Evolutionary conservation across 2,797 vertebrate genomes (phyloP).

Genomic region (Sarcophilus harrisii): DNA sequence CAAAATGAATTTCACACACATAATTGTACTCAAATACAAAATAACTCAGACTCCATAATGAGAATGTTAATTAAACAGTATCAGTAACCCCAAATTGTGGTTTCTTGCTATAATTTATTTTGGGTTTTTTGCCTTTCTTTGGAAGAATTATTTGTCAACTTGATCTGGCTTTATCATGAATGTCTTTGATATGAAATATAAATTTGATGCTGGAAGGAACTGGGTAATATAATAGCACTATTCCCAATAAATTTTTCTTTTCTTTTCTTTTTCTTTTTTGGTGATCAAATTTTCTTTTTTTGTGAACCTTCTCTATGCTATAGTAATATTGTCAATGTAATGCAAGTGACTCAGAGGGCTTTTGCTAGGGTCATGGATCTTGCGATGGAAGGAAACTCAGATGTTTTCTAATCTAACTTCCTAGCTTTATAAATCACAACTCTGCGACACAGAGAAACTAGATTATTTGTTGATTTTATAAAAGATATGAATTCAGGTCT

Average conservation of each 20-base stretch:
- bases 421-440: not conserved
- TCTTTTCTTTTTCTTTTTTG: not conserved
- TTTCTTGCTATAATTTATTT: constrained; percentile 17
- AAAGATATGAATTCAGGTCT: not conserved
- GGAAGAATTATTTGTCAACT: constrained; percentile 47
- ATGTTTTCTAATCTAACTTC: not conserved
- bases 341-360: not conserved
- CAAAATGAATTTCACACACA: not conserved
- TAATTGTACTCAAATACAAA: not conserved
- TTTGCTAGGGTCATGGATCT: not conserved
- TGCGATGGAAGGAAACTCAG: not conserved
- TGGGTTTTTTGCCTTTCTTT: not conserved
- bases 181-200: not conserved
- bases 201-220: not conserved
- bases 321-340: not conserved
- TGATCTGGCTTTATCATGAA: constrained; percentile 42
- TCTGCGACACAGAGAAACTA: not conserved
- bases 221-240: not conserved
- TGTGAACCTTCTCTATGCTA: not conserved
- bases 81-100: not conserved
- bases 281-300: not conserved
- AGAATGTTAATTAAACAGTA: not conserved
- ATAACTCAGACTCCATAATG: constrained; percentile 3
- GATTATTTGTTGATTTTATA: not conserved
- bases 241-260: not conserved